Conservation (phyloP, 2,888 invertebrate species). For the Latheticus oryzae region DNA sequence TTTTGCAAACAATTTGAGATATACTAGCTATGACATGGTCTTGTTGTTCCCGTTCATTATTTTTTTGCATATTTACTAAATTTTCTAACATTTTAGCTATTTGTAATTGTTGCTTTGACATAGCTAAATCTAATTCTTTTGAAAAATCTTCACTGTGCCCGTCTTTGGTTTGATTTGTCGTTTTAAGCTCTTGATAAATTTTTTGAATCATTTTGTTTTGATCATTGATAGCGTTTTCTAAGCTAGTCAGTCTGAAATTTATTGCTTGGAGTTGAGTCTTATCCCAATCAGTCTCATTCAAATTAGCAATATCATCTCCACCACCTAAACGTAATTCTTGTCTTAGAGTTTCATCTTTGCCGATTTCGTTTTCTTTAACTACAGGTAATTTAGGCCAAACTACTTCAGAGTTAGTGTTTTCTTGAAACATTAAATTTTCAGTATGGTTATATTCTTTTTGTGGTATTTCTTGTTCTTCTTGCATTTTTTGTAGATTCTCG, state of each 20-base stretch:
- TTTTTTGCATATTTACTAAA: slow-evolving; percentile 62
- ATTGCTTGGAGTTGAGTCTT: slow-evolving; percentile 56
- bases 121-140: slow-evolving; percentile 60
- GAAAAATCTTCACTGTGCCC: slow-evolving; percentile 53
- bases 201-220: slow-evolving; percentile 59
- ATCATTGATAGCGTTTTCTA: slow-evolving; percentile 60
- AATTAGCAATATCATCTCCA: slow-evolving; percentile 36
- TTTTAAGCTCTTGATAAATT: slow-evolving; percentile 57
- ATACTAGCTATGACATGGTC: slow-evolving; percentile 68
- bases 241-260: slow-evolving; percentile 55
- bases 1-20: slow-evolving; percentile 65
- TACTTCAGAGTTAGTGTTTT: slow-evolving; percentile 42
- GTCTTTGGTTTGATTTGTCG: slow-evolving; percentile 47
- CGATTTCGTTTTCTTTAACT: slow-evolving; percentile 50
- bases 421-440: slow-evolving; percentile 40
- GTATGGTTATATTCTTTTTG: slow-evolving; percentile 42
- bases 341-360: slow-evolving; percentile 47
- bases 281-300: slow-evolving; percentile 42
- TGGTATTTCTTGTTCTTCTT: slow-evolving; percentile 37
- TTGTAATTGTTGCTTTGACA: slow-evolving; percentile 62
- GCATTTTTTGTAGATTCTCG: slow-evolving; percentile 57
- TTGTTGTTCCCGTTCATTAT: slow-evolving; percentile 67
- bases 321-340: slow-evolving; percentile 33
- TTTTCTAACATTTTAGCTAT: slow-evolving; percentile 62
- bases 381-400: slow-evolving; percentile 55